These are phyloP conservation scores for Syngnathus typhle DNA, from an alignment of 2,113 vertebrate species.

Conservation along the genomic window DNA sequence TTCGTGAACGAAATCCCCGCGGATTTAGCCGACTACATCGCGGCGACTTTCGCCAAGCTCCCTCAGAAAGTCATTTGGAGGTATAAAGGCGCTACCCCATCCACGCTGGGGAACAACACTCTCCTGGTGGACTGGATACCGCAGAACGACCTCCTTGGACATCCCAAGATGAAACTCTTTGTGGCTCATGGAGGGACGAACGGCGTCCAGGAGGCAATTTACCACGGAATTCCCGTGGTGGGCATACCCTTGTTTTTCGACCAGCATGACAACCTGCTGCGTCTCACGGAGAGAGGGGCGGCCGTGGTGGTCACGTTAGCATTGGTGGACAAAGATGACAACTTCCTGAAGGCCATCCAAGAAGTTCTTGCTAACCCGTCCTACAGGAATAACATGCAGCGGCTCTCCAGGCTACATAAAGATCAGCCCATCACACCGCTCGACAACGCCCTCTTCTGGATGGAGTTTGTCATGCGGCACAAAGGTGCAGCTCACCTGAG, in stretches of 20 bases:
- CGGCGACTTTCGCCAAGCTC: conserved; percentile 56
- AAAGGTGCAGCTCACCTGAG: conserved; percentile 67
- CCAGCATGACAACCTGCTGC: conserved; percentile 63
- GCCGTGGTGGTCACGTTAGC: conserved; percentile 42
- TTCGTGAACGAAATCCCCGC: conserved; percentile 46
- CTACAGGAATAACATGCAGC: conserved; percentile 65
- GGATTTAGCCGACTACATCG: conserved; percentile 49
- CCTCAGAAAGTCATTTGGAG: conserved; percentile 71
- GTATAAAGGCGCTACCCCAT: conserved; percentile 43
- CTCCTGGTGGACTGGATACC: conserved; percentile 64
- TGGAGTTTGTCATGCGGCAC: conserved; percentile 70
- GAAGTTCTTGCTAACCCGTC: conserved; percentile 62
- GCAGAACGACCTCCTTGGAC: conserved; percentile 67
- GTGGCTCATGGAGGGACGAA: conserved; percentile 69
- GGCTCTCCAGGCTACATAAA: conserved; percentile 61
- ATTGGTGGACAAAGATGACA: conserved; percentile 37
- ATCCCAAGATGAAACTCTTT: conserved; percentile 59
- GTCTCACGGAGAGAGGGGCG: conserved; percentile 52
- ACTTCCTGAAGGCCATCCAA: conserved; percentile 48
- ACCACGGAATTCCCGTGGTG: conserved; percentile 61
- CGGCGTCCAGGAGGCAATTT: conserved; percentile 63
- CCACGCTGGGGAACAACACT: conserved; percentile 65
- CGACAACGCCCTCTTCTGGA: conserved; percentile 70
- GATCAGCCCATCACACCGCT: conserved; percentile 61
- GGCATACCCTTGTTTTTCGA: conserved; percentile 64